Evolutionary conservation across 1,140 invertebrate species (phyloP).

Genomic region (Nebria ingens): DNA sequence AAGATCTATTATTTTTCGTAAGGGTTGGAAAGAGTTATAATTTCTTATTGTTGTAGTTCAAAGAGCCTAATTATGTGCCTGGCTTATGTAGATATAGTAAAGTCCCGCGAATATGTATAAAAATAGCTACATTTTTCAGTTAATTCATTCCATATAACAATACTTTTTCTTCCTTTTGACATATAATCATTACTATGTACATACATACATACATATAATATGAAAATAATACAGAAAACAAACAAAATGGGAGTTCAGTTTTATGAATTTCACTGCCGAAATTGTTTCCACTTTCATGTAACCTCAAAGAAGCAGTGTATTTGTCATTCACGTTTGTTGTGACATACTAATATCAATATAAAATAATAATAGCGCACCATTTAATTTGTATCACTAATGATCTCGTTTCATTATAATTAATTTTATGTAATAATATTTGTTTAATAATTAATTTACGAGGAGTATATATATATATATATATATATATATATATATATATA

Average conservation of each 20-base stretch:
- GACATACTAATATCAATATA: background rate
- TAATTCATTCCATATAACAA: slow-evolving; percentile 4
- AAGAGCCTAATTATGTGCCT: slow-evolving; percentile 6
- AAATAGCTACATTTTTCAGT: too few relatives aligned
- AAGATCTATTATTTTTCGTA: too few relatives aligned
- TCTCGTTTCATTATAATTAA: slow-evolving; percentile 4
- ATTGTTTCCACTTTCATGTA: background rate
- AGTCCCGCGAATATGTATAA: background rate
- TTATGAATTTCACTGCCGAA: background rate
- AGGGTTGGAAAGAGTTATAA: background rate
- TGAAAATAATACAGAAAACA: too few relatives aligned
- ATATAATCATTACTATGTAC: too few relatives aligned
- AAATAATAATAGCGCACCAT: background rate
- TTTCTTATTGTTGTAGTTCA: slow-evolving; percentile 3
- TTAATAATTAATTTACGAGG: background rate
- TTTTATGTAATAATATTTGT: background rate
- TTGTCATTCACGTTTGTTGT: background rate
- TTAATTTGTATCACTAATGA: background rate
- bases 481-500: background rate
- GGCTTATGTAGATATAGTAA: background rate
- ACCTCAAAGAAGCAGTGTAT: background rate
- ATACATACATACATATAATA: too few relatives aligned
- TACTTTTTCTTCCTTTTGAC: too few relatives aligned
- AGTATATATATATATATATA: background rate
- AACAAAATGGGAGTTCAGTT: too few relatives aligned